These are phyloP conservation scores for Cataglyphis hispanica DNA, from an alignment of 1,140 invertebrate genomes.

Conservation along the genomic window DNA sequence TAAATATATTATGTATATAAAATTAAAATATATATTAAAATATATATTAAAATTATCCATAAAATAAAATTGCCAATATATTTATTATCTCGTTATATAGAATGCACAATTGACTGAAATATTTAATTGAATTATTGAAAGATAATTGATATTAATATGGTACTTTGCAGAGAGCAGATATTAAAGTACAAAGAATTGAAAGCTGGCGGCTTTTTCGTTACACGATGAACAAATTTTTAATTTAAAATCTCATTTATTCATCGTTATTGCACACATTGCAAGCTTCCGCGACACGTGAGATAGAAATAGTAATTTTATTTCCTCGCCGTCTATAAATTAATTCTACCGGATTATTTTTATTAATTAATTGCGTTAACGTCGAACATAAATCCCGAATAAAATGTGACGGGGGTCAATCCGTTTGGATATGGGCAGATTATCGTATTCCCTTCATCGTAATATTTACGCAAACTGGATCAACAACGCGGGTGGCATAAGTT, in stretches of 20 bases:
- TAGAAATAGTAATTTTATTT: constrained; percentile 30
- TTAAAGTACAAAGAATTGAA: no score
- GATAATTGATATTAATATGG: constrained; percentile 30
- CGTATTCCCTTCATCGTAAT: constrained; percentile 36
- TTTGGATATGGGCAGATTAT: constrained; percentile 47
- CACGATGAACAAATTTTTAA: constrained; percentile 3
- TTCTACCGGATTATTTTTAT: constrained; percentile 30
- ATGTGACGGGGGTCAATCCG: constrained; percentile 39
- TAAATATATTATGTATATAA: neutral
- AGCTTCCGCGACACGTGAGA: neutral
- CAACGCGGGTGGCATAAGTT: constrained; percentile 67
- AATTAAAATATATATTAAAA: no score
- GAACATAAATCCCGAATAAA: constrained; percentile 29
- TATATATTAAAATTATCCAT: no score
- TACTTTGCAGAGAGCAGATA: neutral
- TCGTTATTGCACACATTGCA: neutral
- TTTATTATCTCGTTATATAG: no score
- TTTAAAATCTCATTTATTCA: constrained; percentile 10
- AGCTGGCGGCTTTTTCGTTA: no score
- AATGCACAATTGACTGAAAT: no score
- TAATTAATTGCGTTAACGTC: constrained; percentile 39
- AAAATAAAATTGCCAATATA: no score
- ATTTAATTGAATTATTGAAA: no score
- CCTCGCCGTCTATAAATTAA: constrained; percentile 42
- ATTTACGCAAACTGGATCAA: constrained; percentile 34